Evolutionary conservation across 2,888 invertebrate species (phyloP).

Genomic region (Acleris literana): DNA sequence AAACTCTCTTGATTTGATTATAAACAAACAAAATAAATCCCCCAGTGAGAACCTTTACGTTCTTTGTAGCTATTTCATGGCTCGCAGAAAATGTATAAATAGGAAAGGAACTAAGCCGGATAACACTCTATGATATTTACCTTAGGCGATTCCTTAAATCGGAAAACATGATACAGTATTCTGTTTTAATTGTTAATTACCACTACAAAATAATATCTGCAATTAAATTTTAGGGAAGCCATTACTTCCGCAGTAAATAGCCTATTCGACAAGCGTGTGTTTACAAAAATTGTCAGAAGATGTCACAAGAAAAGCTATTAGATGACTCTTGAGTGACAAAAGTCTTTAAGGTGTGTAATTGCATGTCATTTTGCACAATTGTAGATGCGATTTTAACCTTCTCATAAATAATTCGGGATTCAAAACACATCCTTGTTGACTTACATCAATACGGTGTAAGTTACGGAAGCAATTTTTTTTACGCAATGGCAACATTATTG

Average conservation of each 20-base stretch:
- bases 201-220: conserved; percentile 66
- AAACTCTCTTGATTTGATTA: conserved; percentile 6
- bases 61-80: conserved; percentile 70
- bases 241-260: conserved; percentile 84
- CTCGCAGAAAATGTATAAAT: conserved; percentile 63
- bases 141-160: conserved; percentile 50
- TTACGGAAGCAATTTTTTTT: conserved; percentile 58
- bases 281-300: conserved; percentile 82
- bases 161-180: conserved; percentile 49
- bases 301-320: conserved; percentile 61
- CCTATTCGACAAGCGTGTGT: conserved; percentile 83
- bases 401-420: conserved; percentile 49
- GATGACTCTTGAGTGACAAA: conserved; percentile 53
- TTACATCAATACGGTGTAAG: conserved; percentile 61
- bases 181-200: conserved; percentile 57
- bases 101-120: conserved; percentile 65
- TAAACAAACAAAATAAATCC: conserved; percentile 31
- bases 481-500: conserved; percentile 75
- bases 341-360: conserved; percentile 63
- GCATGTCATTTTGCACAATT: conserved; percentile 50
- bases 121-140: conserved; percentile 58
- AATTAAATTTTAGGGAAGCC: conserved; percentile 84
- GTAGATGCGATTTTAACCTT: conserved; percentile 46
- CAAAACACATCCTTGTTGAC: conserved; percentile 65
- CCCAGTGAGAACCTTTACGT: conserved; percentile 40